Evolutionary conservation across 2,113 vertebrate species (phyloP).

Genomic region (Pagrus major): DNA sequence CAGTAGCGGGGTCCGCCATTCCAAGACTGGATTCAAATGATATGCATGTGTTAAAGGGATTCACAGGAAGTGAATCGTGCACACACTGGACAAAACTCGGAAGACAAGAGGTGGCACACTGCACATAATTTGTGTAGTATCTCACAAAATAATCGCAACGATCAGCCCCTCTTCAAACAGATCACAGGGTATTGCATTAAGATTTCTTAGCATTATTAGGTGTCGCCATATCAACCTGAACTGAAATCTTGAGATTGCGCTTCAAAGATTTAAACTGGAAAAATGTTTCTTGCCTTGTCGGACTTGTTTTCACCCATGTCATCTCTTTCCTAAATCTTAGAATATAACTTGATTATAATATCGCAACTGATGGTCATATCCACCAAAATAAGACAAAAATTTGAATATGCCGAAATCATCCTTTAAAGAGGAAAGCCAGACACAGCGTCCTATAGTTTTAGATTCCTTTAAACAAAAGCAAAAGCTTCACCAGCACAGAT

Average conservation of each 20-base stretch:
- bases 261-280: background rate
- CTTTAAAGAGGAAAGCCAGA: background rate
- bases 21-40: background rate
- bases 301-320: background rate
- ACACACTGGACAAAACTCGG: background rate
- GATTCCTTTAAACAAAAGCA: slow-evolving; percentile 19
- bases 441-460: background rate
- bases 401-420: background rate
- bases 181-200: too few species aligned
- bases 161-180: too few species aligned
- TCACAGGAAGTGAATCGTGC: background rate
- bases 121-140: too few species aligned
- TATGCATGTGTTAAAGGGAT: background rate
- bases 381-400: background rate
- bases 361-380: background rate
- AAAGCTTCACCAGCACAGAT: background rate
- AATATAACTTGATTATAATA: background rate
- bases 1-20: background rate
- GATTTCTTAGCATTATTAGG: background rate
- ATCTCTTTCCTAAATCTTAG: background rate
- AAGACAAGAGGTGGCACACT: background rate
- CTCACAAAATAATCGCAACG: too few species aligned
- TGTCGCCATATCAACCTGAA: background rate
- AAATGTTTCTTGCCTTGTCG: background rate
- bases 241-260: background rate